These are phyloP conservation scores for Agrilus mali DNA, from an alignment of 2,888 invertebrate genomes.

Conservation along the genomic window DNA sequence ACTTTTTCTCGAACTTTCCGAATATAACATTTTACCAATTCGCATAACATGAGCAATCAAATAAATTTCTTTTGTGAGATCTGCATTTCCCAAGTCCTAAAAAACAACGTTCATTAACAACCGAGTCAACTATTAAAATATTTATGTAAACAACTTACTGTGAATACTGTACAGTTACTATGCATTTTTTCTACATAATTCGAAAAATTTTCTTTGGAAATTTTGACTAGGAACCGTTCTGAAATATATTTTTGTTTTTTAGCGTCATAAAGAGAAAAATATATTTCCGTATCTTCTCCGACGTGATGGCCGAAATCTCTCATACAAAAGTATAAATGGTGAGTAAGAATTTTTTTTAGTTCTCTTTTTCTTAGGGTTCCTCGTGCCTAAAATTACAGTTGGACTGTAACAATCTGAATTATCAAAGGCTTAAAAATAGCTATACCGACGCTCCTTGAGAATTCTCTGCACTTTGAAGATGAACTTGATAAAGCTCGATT, in stretches of 20 bases:
- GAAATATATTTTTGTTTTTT: slow-evolving; percentile 67
- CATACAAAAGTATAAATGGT: slow-evolving; percentile 79
- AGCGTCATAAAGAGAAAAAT: slow-evolving; percentile 76
- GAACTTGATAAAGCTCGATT: slow-evolving; percentile 76
- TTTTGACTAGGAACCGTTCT: slow-evolving; percentile 78
- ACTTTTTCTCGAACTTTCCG: slow-evolving; percentile 39
- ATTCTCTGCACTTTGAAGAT: slow-evolving; percentile 61
- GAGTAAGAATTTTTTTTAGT: slow-evolving; percentile 47
- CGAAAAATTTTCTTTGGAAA: slow-evolving; percentile 82
- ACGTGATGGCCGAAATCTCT: slow-evolving; percentile 79
- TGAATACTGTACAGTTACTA: slow-evolving; percentile 81
- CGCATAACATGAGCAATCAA: slow-evolving; percentile 84
- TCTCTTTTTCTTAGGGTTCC: slow-evolving; percentile 46
- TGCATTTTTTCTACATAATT: slow-evolving; percentile 79
- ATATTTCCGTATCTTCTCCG: slow-evolving; percentile 80
- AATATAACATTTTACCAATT: slow-evolving; percentile 70
- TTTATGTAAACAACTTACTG: slow-evolving; percentile 29
- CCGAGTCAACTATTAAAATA: too few relatives aligned
- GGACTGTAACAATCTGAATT: not conserved
- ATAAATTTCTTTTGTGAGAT: slow-evolving; percentile 74
- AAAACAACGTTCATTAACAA: slow-evolving; percentile 13
- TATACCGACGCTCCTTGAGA: slow-evolving; percentile 57
- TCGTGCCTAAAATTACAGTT: slow-evolving; percentile 29
- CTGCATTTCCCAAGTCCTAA: slow-evolving; percentile 72
- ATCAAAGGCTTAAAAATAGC: slow-evolving; percentile 8